Conservation (phyloP, 2,888 invertebrate genomes). For the Drosophila aldrichi region DNA sequence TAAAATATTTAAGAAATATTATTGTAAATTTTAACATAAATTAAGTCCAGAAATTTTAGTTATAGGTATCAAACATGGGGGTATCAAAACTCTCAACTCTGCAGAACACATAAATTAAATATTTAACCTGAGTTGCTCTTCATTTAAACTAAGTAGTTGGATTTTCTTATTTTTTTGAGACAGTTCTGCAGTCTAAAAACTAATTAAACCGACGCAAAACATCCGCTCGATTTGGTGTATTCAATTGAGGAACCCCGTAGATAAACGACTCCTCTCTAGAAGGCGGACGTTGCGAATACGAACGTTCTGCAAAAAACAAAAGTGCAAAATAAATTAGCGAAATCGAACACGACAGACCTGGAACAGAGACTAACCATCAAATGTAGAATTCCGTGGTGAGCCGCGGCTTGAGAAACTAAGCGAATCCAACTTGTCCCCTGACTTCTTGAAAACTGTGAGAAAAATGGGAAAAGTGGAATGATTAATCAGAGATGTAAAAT, state of each 20-base stretch:
- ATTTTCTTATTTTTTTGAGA: too few relatives aligned
- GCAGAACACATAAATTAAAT: constrained; percentile 6
- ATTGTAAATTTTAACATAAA: neutral
- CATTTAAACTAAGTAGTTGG: constrained; percentile 7
- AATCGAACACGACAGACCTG: neutral
- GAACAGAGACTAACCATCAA: constrained; percentile 9
- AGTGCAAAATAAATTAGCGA: neutral
- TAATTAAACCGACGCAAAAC: constrained; percentile 48
- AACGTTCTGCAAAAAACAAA: constrained; percentile 20
- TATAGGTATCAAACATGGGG: neutral
- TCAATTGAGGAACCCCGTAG: constrained; percentile 59
- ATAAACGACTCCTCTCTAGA: constrained; percentile 55
- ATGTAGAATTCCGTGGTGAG: neutral
- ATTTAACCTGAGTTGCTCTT: constrained; percentile 32
- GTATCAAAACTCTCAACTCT: constrained; percentile 6
- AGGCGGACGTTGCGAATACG: constrained; percentile 10
- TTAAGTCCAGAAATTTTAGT: neutral
- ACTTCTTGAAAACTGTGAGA: constrained; percentile 19
- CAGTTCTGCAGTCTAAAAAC: neutral
- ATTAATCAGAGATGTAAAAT: neutral
- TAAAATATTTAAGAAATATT: neutral
- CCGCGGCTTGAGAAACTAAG: neutral
- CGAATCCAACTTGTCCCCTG: neutral
- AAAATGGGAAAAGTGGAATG: neutral
- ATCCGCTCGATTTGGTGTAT: constrained; percentile 40